These are phyloP conservation scores for Tympanuchus pallidicinctus DNA, from an alignment of 2,113 vertebrate species.

Conservation along the genomic window DNA sequence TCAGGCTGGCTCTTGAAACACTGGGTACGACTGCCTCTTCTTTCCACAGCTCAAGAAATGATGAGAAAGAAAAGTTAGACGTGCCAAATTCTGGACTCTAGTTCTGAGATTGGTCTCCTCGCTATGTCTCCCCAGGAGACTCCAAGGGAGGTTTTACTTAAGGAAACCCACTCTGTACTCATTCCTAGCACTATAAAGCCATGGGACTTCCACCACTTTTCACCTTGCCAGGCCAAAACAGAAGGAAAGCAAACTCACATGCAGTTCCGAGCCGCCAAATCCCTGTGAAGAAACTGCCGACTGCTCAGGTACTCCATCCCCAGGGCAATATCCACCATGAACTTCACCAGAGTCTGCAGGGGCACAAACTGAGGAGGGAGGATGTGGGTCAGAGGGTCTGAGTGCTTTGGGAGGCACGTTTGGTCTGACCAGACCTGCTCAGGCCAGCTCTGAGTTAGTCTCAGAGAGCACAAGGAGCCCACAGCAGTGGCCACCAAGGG, in stretches of 20 bases:
- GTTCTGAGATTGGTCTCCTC: neutral
- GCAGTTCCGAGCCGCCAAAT: constrained; percentile 96
- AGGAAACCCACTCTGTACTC: neutral
- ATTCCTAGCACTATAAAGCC: neutral
- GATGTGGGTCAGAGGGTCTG: neutral
- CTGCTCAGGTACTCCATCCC: constrained; percentile 98
- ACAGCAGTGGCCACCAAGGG: neutral
- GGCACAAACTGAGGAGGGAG: constrained; percentile 83
- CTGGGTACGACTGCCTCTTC: neutral
- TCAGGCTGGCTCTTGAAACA: neutral
- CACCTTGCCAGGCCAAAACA: neutral
- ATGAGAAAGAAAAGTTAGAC: fast-evolving
- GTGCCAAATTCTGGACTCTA: neutral
- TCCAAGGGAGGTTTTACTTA: fast-evolving
- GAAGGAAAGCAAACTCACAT: constrained; percentile 82
- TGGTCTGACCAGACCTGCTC: neutral
- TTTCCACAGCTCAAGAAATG: neutral
- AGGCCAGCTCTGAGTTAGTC: neutral
- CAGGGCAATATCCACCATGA: constrained; percentile 94
- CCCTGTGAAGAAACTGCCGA: constrained; percentile 92
- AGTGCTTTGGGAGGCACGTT: neutral
- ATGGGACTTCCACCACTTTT: neutral
- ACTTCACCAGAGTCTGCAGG: constrained; percentile 90
- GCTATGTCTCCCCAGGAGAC: neutral
- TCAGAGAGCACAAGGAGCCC: neutral